Conservation (phyloP, 30 jellyfish, hydroid and myxozoan genomes). For the Euphysa ruthae region DNA sequence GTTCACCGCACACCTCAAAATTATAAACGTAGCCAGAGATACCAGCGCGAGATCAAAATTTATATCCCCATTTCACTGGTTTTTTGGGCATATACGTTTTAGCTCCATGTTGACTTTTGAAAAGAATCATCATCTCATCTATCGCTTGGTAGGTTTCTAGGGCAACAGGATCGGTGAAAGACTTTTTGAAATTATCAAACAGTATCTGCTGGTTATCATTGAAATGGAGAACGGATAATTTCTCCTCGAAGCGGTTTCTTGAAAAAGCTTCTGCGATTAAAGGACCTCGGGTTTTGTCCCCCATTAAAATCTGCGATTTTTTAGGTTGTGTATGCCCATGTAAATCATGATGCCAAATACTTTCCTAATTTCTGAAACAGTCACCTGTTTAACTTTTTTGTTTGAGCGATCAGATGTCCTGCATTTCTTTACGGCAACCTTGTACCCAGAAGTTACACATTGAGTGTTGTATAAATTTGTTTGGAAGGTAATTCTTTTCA, state of each 20-base stretch:
- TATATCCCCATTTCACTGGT: slow-evolving; percentile 46
- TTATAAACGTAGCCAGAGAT: too few species aligned
- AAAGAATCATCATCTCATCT: slow-evolving; percentile 52
- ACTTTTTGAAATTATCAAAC: background rate
- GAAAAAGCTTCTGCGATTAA: slow-evolving; percentile 12
- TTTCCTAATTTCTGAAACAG: background rate
- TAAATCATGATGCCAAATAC: background rate
- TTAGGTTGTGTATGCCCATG: slow-evolving; percentile 24
- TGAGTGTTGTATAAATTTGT: slow-evolving; percentile 16
- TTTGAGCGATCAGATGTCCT: slow-evolving; percentile 1
- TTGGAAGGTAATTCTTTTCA: slow-evolving; percentile 7
- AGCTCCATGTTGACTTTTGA: slow-evolving; percentile 58
- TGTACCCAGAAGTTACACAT: slow-evolving; percentile 19
- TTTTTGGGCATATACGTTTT: slow-evolving; percentile 50
- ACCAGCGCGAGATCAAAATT: slow-evolving; percentile 30
- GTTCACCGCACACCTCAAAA: too few species aligned
- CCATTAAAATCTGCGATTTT: slow-evolving; percentile 32
- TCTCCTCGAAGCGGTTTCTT: slow-evolving; percentile 41
- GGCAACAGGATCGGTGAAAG: slow-evolving; percentile 16
- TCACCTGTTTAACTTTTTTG: slow-evolving; percentile 10
- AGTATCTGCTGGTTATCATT: slow-evolving; percentile 16
- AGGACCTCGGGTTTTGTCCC: slow-evolving; percentile 19
- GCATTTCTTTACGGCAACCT: slow-evolving; percentile 1
- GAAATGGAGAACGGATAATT: slow-evolving; percentile 27
- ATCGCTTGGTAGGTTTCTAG: slow-evolving; percentile 33